A percentile compares a stretch with the other conserved stretches of the same genome.
phyloP scores from a whole-genome alignment of 2,113 vertebrate species.

The Oreotrochilus melanogaster region DNA sequence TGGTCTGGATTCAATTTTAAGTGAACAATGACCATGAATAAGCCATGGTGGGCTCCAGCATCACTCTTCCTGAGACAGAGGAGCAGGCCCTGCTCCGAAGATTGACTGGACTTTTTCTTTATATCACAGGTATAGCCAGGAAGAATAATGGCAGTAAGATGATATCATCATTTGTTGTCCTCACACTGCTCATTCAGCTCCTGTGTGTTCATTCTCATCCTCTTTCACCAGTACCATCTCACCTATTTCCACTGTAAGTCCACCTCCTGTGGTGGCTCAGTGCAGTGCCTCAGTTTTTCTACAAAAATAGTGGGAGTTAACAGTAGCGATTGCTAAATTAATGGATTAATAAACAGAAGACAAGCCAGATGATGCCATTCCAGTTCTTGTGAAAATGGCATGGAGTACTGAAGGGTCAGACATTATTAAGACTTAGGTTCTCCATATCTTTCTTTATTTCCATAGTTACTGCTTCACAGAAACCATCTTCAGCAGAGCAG shows the following conservation, averaged over 20 bases:
- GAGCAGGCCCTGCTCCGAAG: neutral
- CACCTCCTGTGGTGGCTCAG: accelerated
- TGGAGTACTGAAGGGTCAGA: neutral
- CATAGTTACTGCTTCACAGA: no score
- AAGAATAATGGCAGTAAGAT: neutral
- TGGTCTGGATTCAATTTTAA: neutral
- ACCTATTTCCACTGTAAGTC: neutral
- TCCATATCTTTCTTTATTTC: neutral
- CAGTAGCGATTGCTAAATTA: neutral
- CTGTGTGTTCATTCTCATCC: neutral
- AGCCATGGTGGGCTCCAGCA: neutral
- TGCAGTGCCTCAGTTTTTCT: neutral
- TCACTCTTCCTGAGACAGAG: neutral
- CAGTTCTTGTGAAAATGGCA: neutral
- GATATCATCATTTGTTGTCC: neutral
- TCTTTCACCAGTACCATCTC: neutral
- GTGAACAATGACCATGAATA: neutral
- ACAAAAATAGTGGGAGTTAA: neutral
- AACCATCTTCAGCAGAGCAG: neutral
- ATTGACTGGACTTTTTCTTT: neutral
- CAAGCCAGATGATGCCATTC: neutral
- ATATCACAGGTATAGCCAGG: neutral
- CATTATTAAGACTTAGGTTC: neutral
- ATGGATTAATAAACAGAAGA: neutral
- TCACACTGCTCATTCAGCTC: neutral